phyloP scores from a whole-genome alignment of 2,888 invertebrate genomes.

The Leptothorax acervorum region DNA sequence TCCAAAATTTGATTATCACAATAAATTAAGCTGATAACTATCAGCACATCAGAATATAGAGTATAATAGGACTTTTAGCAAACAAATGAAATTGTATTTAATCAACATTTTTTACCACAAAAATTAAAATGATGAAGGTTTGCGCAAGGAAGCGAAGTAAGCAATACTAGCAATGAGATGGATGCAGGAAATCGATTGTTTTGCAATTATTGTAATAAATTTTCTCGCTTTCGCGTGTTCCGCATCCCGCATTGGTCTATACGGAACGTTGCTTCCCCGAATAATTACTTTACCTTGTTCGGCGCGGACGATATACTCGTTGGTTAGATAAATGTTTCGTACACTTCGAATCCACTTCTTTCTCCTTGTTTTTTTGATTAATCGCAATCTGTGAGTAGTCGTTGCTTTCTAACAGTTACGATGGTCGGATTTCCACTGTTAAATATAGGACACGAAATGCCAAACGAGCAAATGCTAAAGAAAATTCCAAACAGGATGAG shows the following conservation, averaged over 20 bases:
- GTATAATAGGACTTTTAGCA: not conserved
- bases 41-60: not conserved
- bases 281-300: constrained; percentile 45
- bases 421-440: not conserved
- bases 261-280: constrained; percentile 2
- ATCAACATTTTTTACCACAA: not conserved
- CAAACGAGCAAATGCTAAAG: not conserved
- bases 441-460: not conserved
- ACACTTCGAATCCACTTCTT: constrained; percentile 7
- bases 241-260: not conserved
- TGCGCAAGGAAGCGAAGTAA: not conserved
- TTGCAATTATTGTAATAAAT: constrained; percentile 35
- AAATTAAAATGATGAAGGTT: not conserved
- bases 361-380: constrained; percentile 11
- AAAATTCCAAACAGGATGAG: not conserved
- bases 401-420: not conserved
- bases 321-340: constrained; percentile 19
- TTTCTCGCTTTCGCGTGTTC: not conserved
- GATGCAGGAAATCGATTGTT: not conserved
- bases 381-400: not conserved
- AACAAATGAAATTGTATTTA: not conserved
- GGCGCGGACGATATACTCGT: not conserved
- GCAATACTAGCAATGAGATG: not conserved
- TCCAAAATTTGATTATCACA: not conserved
- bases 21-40: not conserved